These are phyloP conservation scores for Mamestra brassicae DNA, from an alignment of 2,888 invertebrate genomes.

Conservation along the genomic window DNA sequence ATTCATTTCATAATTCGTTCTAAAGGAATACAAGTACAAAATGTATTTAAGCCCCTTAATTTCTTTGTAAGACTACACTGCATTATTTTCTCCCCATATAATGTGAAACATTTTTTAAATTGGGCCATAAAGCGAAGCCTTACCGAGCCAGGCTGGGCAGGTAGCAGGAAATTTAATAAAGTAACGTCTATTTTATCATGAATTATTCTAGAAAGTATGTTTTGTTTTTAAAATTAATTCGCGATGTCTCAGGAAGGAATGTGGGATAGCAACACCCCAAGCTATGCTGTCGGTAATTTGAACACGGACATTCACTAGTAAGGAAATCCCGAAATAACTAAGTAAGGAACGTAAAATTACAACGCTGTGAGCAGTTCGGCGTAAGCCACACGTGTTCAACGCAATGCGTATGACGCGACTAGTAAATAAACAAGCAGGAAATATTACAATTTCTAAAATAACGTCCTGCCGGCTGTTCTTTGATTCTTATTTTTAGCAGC, in stretches of 20 bases:
- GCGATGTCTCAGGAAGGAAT: slow-evolving; percentile 60
- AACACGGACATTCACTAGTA: slow-evolving; percentile 67
- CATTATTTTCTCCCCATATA: slow-evolving; percentile 83
- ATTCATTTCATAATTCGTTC: slow-evolving; percentile 61
- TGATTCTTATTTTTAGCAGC: slow-evolving; percentile 50
- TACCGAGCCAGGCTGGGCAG: slow-evolving; percentile 79
- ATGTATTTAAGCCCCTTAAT: slow-evolving; percentile 72
- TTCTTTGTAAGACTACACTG: slow-evolving; percentile 77
- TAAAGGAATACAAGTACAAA: slow-evolving; percentile 52
- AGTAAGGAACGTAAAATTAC: slow-evolving; percentile 79
- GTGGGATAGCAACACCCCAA: slow-evolving; percentile 44
- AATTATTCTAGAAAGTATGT: slow-evolving; percentile 79
- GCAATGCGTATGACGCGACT: slow-evolving; percentile 62
- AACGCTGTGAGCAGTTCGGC: slow-evolving; percentile 70
- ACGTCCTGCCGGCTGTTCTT: slow-evolving; percentile 38
- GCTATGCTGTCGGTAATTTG: slow-evolving; percentile 40
- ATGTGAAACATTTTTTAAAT: slow-evolving; percentile 86
- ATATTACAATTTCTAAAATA: slow-evolving; percentile 55
- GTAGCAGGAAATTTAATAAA: slow-evolving; percentile 86
- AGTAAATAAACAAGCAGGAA: slow-evolving; percentile 65
- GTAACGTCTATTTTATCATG: slow-evolving; percentile 84
- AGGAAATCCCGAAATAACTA: slow-evolving; percentile 80
- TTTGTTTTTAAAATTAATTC: slow-evolving; percentile 74
- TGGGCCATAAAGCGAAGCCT: slow-evolving; percentile 85
- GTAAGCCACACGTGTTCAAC: slow-evolving; percentile 77